Percentiles rank a stretch among this genome's conserved stretches.
phyloP scores from a whole-genome alignment of 2,113 vertebrate genomes.

The Eretmochelys imbricata region DNA sequence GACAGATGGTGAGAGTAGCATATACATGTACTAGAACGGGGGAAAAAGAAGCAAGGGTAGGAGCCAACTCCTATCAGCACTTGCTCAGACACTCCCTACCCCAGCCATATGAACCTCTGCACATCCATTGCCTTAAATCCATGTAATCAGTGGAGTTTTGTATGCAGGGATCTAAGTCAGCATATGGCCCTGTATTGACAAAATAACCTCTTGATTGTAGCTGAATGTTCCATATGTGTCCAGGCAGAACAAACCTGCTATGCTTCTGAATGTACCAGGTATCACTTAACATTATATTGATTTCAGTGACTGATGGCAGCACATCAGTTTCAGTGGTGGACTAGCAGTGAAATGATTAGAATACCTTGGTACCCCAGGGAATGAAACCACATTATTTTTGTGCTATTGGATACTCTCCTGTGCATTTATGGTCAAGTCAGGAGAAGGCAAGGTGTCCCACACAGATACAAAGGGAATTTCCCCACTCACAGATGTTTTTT shows the following conservation, averaged over 20 bases:
- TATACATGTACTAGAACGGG: not conserved
- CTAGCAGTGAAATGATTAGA: not conserved
- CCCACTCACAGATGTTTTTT: not conserved
- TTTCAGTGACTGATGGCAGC: not conserved
- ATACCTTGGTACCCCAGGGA: not conserved
- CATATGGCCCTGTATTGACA: not conserved
- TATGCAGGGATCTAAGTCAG: not conserved
- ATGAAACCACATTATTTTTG: not conserved
- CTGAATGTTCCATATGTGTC: accelerated
- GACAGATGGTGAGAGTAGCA: not conserved
- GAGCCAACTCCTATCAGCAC: accelerated
- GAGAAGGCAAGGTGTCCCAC: not conserved
- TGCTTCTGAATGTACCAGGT: accelerated
- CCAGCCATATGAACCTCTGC: not conserved
- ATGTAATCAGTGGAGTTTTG: accelerated
- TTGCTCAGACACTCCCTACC: not conserved
- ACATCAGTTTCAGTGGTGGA: not conserved
- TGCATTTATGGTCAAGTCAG: accelerated
- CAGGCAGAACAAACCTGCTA: accelerated
- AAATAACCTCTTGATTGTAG: accelerated
- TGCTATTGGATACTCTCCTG: not conserved
- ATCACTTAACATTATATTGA: accelerated
- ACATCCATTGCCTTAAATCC: not conserved
- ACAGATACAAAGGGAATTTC: not conserved
- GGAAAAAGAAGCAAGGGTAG: not conserved